Evolutionary conservation across 1,140 invertebrate species (phyloP).

Genomic region (Watersipora subatra): DNA sequence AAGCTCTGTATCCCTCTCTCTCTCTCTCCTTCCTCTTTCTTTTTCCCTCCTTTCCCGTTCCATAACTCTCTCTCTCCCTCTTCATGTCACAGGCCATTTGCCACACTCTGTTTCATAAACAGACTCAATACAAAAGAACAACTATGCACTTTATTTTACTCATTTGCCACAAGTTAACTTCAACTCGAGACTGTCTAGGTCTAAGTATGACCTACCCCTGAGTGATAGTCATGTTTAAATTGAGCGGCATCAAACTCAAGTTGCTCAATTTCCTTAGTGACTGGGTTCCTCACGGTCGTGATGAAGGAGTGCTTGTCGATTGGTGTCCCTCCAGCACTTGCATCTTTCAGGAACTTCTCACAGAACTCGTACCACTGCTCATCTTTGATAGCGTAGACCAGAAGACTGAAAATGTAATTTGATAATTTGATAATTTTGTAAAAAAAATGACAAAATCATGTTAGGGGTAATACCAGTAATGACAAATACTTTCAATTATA

Average conservation of each 20-base stretch:
- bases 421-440: no score
- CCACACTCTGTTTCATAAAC: no score
- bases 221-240: constrained; percentile 15
- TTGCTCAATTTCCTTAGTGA: constrained; percentile 15
- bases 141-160: background rate
- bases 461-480: no score
- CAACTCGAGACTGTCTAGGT: no score
- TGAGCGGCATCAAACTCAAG: constrained; percentile 21
- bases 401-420: background rate
- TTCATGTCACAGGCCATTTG: background rate
- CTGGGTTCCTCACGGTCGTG: constrained; percentile 17
- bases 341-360: constrained; percentile 18
- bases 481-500: no score
- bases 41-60: background rate
- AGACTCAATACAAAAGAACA: no score
- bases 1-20: background rate
- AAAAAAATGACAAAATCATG: no score
- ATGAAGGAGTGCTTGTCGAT: constrained; percentile 18
- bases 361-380: constrained; percentile 21
- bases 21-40: background rate
- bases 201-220: constrained; percentile 14
- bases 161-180: background rate
- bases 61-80: constrained; percentile 1
- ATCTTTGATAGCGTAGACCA: constrained; percentile 1
- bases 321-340: constrained; percentile 10